A percentile compares a stretch with the other conserved stretches of the same genome.
These are phyloP conservation scores for Onychomys leucogaster DNA, from an alignment of 2,797 vertebrate genomes.

Conservation along the genomic window DNA sequence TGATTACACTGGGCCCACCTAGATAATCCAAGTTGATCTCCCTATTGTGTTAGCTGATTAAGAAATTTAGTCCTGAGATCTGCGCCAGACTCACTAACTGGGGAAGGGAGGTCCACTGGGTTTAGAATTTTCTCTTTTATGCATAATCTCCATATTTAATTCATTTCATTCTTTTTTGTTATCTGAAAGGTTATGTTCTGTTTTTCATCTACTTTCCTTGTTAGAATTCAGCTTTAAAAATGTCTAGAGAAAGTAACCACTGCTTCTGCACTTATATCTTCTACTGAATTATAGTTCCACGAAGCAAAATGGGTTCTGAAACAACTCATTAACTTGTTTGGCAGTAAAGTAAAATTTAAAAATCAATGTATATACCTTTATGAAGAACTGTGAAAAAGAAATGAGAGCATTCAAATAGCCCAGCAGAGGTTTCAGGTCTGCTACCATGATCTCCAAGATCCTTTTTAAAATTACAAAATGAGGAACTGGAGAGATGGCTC, in stretches of 20 bases:
- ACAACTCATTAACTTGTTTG: background rate
- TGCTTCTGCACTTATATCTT: background rate
- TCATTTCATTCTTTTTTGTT: background rate
- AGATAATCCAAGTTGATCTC: background rate
- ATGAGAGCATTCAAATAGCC: background rate
- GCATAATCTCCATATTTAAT: background rate
- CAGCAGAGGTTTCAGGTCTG: background rate
- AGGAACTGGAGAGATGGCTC: background rate
- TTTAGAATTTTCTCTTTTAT: background rate
- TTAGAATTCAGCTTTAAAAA: slow-evolving; percentile 36
- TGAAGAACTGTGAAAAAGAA: background rate
- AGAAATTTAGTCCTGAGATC: background rate
- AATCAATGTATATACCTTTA: background rate
- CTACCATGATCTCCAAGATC: background rate
- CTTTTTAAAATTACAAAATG: background rate
- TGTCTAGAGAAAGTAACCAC: background rate
- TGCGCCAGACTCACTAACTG: background rate
- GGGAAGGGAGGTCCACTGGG: background rate
- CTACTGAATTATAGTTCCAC: background rate
- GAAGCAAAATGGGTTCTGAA: background rate
- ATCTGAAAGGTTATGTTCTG: background rate
- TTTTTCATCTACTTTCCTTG: background rate
- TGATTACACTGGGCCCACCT: background rate
- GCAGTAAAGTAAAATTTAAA: background rate
- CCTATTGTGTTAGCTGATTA: background rate